phyloP scores from a whole-genome alignment of 1,140 invertebrate genomes.

The Cephus cinctus region DNA sequence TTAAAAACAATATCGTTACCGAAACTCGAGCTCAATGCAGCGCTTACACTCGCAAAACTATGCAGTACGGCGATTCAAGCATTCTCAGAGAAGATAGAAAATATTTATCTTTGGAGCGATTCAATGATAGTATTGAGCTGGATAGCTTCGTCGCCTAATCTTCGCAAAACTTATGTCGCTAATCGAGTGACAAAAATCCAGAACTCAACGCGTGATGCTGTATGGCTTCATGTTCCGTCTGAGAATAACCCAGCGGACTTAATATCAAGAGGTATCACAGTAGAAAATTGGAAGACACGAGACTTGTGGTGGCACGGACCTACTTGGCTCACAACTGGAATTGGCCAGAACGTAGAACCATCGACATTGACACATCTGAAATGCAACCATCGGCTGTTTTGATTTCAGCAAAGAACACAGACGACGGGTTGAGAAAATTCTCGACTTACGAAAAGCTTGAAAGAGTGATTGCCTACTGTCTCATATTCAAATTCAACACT shows the following conservation, averaged over 20 bases:
- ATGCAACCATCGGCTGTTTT: neutral
- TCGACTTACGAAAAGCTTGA: conserved; percentile 2
- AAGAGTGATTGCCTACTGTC: conserved; percentile 8
- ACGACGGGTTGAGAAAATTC: neutral
- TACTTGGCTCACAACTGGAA: conserved; percentile 7
- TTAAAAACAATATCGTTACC: conserved; percentile 51
- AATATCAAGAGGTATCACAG: conserved; percentile 16
- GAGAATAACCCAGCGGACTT: conserved; percentile 27
- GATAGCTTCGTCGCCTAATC: conserved; percentile 32
- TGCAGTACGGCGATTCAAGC: conserved; percentile 24
- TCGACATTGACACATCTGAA: conserved; percentile 1
- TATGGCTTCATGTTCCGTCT: conserved; percentile 21
- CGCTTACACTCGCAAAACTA: conserved; percentile 42
- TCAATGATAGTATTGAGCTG: conserved; percentile 44
- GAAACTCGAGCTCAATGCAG: conserved; percentile 52
- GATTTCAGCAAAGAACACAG: neutral
- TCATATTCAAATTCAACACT: neutral
- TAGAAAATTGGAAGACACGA: conserved; percentile 1
- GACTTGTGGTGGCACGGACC: conserved; percentile 26
- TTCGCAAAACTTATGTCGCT: conserved; percentile 38
- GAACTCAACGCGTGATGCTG: neutral
- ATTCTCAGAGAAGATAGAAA: conserved; percentile 22
- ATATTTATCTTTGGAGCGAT: conserved; percentile 41
- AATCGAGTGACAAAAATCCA: conserved; percentile 24
- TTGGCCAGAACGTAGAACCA: conserved; percentile 1